Base-by-base conservation (phyloP, 2,797 vertebrate genomes). In the Alca torda region DNA sequence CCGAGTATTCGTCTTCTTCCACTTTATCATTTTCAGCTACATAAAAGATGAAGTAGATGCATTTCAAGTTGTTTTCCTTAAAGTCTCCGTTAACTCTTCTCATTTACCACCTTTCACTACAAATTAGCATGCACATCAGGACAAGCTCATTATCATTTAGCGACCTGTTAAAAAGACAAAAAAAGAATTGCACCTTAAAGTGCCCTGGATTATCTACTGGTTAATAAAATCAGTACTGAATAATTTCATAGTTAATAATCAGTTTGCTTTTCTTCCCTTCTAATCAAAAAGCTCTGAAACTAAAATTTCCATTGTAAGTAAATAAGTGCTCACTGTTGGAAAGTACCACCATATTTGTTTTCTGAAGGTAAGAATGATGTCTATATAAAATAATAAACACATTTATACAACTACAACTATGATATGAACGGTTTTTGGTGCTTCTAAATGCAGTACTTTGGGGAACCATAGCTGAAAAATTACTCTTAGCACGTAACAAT, bases 91-190 rank as follows among this genome's bases (percentile, higher is more conserved):
- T 76, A 96, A 95, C 54, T 94, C 74, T 84, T 37, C 77, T 87
- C 57, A 86, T 67, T 89, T 73, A 95, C 91, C 91, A 90, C 86
- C 89, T 96, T 97, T 96, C 35, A 46, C 48, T 87, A 85, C 91
- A 89, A 96, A 96, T 97, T 91, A 93, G 82, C 35, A 85, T 50
- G 89, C 84, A 89, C 89, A 87, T 93, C 93, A 92, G 96, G 95
- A 97, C 96, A 96, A 92, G 84, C 89, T 77, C 69, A 86, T 95
- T 93, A 96, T 60, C 73, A 82, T 84, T 94, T 61, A 95, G 69
- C 41, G 28, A 80, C 48, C 33, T 85, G 89, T 56, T 88, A 80
- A 96, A 86, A 57, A 77, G 54, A 93, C 25, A 31, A 83, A 87
- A 59, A 87, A 93, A 53, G n/a, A 87, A 78, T 2, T 80, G 56